Conservation (phyloP, 2,113 vertebrate genomes). For the Miniopterus natalensis region DNA sequence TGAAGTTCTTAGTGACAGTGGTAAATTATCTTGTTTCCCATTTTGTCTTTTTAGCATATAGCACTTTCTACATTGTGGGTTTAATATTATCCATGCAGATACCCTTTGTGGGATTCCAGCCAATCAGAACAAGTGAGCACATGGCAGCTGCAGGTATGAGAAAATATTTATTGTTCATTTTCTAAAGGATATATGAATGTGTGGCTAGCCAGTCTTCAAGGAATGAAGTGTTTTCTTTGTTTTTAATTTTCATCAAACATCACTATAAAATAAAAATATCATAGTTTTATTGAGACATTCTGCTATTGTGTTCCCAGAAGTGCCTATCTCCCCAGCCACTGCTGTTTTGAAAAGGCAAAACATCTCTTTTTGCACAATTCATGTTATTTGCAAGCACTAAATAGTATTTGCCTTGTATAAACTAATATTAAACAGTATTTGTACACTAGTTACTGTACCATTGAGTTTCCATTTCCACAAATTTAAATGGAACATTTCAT, state of each 20-base stretch:
- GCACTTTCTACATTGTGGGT: constrained; percentile 99
- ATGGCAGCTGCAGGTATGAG: constrained; percentile 97
- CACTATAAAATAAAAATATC: background rate
- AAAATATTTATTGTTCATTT: constrained; percentile 7
- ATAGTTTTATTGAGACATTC: constrained; percentile 2
- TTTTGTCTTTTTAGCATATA: constrained; percentile 92
- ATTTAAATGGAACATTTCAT: background rate
- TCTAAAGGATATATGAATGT: background rate
- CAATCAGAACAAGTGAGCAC: constrained; percentile 98
- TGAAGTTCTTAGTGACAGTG: constrained; percentile 50
- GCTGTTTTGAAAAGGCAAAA: constrained; percentile 41
- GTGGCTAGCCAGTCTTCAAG: background rate
- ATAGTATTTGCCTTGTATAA: constrained; percentile 16
- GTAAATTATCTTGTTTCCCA: constrained; percentile 68
- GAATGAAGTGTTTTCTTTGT: background rate
- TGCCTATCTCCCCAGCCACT: background rate
- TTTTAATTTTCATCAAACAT: constrained; percentile 46
- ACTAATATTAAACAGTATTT: background rate
- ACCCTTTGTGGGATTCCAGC: constrained; percentile 98
- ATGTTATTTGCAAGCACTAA: constrained; percentile 14
- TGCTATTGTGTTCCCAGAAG: background rate
- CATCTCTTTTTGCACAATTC: background rate
- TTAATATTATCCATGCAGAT: constrained; percentile 98
- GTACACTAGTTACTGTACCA: background rate
- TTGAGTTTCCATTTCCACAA: constrained; percentile 21